These are phyloP conservation scores for Cryptocephalus moraei DNA, from an alignment of 2,888 invertebrate species.

Conservation along the genomic window DNA sequence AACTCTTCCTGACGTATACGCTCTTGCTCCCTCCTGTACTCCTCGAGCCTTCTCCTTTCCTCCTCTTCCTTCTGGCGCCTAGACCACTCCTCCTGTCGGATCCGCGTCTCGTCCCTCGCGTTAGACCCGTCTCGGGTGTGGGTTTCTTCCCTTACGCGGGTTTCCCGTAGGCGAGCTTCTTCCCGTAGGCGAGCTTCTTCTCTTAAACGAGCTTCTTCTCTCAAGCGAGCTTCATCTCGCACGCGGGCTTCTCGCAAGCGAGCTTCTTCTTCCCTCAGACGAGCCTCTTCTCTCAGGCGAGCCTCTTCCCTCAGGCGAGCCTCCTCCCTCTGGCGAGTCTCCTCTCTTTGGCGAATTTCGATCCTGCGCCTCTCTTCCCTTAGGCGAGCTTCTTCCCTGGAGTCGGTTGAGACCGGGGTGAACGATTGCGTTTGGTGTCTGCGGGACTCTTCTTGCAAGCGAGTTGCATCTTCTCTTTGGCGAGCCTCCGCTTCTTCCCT, in stretches of 20 bases:
- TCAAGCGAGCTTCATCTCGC: not conserved
- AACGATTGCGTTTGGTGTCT: too few species aligned
- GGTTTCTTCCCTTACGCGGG: too few species aligned
- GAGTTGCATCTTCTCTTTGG: not conserved
- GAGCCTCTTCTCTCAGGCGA: not conserved
- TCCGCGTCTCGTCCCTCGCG: not conserved
- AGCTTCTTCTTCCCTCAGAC: constrained; percentile 3
- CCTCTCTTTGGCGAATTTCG: not conserved
- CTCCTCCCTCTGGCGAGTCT: not conserved
- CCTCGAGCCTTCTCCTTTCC: constrained; percentile 4
- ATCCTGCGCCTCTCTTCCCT: not conserved
- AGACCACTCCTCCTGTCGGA: not conserved
- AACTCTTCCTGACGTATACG: constrained; percentile 3
- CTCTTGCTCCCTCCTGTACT: constrained; percentile 8
- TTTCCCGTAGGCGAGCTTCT: constrained; percentile 3
- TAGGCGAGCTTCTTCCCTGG: not conserved
- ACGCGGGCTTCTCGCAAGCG: constrained; percentile 1
- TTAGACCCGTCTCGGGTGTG: not conserved
- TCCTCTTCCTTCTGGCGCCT: constrained; percentile 2
- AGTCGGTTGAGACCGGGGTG: too few species aligned
- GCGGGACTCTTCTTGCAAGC: too few species aligned
- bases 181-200: not conserved
- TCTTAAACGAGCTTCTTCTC: constrained; percentile 3
- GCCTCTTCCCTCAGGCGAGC: not conserved
- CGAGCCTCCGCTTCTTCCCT: constrained; percentile 5